Conservation (phyloP, 2,113 vertebrate species). For the Seriola quinqueradiata region DNA sequence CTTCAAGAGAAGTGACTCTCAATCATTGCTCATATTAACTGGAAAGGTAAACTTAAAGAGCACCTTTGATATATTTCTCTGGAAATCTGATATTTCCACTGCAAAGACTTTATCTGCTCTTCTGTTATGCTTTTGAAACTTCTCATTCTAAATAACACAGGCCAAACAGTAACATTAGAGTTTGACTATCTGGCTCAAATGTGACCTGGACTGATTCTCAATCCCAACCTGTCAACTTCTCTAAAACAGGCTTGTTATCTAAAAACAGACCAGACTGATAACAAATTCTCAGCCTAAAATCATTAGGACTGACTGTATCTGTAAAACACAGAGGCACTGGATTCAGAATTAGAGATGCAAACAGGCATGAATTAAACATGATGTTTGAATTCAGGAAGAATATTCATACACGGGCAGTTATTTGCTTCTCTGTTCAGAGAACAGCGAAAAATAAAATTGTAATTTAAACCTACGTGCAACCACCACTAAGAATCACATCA, state of each 20-base stretch:
- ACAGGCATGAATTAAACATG: conserved; percentile 36
- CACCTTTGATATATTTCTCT: conserved; percentile 6
- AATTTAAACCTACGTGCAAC: neutral
- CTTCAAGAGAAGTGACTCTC: conserved; percentile 15
- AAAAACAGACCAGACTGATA: neutral
- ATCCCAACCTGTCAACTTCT: neutral
- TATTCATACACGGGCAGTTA: conserved; percentile 4
- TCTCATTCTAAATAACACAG: neutral
- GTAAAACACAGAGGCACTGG: neutral
- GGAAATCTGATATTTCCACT: neutral
- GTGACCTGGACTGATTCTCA: neutral
- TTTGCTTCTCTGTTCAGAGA: conserved; percentile 3
- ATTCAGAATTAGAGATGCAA: neutral
- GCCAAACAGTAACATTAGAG: neutral
- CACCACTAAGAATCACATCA: neutral
- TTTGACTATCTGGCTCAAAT: neutral
- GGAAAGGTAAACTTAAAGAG: conserved; percentile 11
- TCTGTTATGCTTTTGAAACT: neutral
- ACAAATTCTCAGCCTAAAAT: neutral
- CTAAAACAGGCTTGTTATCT: neutral
- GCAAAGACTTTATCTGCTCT: neutral
- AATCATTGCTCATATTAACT: neutral
- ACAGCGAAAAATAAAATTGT: neutral
- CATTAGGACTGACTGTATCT: neutral
- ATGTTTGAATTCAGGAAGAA: conserved; percentile 12